Base-by-base conservation (phyloP, 35 echinoderm and acorn worm genomes). In the Apostichopus californicus region DNA sequence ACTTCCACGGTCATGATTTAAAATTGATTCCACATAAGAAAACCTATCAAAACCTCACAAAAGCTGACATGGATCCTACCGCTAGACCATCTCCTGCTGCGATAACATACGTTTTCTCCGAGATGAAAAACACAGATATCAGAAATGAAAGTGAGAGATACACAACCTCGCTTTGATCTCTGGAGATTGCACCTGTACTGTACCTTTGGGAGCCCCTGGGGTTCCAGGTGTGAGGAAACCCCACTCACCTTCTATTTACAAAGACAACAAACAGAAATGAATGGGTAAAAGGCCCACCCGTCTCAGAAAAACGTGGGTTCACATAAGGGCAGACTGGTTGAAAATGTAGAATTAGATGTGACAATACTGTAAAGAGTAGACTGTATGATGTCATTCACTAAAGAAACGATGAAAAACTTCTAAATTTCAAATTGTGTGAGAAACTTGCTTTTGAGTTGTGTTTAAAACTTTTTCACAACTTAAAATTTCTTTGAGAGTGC, bases 241-340 rank as follows among this genome's bases (percentile, higher is more conserved):
- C 80, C 46, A 56, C 80, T 83, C 80, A 83, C 80, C 80, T 83
- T 83, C 80, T 83, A 56, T 83, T 83, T 83, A 53, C 26, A 83
- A 83, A 55, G 80, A 83, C 46, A 83, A 83, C 80, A 83, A 83
- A 83, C 80, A 83, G 14, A 56, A 53, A 83, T 68, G 64, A 18
- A 9, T 3, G 18, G 80, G 52, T 34, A 56, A n/a, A 17, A 53
- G 80, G 14, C 25, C 18, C 9, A 25, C 24, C 9, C 52, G 34
- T 55, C 80, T 83, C 64, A 14, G 11, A 4, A 68, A 34, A 83
- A 83, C 34, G 57, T 83, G 80, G 28, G 80, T 83, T 83, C 52
- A 83, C 53, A 20, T 46, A 53, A 83, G 80, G 80, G 46, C 80
- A 83, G 80, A 46, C 28, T 79, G 14, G 5, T 22, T 14, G 64